phyloP scores from a whole-genome alignment of 2,113 vertebrate species.

The Murina feae region DNA sequence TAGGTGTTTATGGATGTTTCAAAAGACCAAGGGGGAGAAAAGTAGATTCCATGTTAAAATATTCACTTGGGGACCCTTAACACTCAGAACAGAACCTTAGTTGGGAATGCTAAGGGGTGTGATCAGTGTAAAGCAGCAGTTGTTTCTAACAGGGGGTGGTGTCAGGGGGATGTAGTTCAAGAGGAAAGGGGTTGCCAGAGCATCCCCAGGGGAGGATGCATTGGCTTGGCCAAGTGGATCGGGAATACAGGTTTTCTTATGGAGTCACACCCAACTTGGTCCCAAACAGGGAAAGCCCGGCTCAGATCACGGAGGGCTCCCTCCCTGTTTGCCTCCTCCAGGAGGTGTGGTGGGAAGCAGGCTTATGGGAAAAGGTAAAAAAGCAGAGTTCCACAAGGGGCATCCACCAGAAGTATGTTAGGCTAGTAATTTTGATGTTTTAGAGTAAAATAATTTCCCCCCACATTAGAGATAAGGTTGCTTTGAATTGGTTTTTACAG shows the following conservation, averaged over 20 bases:
- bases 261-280: neutral
- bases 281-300: neutral
- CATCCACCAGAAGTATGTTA: neutral
- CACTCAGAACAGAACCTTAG: slow-evolving; percentile 64
- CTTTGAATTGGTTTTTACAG: neutral
- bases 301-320: neutral
- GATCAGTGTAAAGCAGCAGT: slow-evolving; percentile 19
- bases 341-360: neutral
- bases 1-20: slow-evolving; percentile 76
- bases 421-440: neutral
- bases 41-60: slow-evolving; percentile 67
- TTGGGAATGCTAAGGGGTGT: slow-evolving; percentile 51
- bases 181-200: neutral
- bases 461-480: neutral
- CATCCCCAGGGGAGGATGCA: neutral
- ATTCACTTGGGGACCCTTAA: slow-evolving; percentile 68
- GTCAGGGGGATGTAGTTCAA: slow-evolving; percentile 33
- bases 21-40: slow-evolving; percentile 63
- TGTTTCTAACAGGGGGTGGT: neutral
- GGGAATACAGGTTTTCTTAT: neutral
- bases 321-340: neutral
- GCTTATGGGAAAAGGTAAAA: neutral
- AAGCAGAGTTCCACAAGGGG: neutral
- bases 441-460: neutral
- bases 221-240: neutral